These are phyloP conservation scores for Caenorhabditis becei DNA, from an alignment of 2,888 invertebrate genomes.

Conservation along the genomic window DNA sequence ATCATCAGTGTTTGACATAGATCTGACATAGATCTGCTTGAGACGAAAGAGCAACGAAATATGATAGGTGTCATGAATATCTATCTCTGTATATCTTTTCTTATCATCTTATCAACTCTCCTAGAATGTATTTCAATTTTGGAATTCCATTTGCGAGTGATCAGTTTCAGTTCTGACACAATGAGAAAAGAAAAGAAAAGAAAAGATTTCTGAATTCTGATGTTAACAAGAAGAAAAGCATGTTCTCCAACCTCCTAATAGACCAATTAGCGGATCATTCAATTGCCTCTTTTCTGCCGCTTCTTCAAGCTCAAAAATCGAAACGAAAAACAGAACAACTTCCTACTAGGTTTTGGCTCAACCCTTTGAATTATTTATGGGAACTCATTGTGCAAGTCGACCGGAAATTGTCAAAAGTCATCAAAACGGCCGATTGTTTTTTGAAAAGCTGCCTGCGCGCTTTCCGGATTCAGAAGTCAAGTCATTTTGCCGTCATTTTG, in stretches of 20 bases:
- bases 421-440: slow-evolving; percentile 45
- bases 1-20: neutral
- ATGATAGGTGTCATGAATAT: too few relatives aligned
- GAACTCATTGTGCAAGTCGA: slow-evolving; percentile 29
- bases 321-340: slow-evolving; percentile 2
- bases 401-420: slow-evolving; percentile 47
- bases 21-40: too few relatives aligned
- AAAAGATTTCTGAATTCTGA: neutral
- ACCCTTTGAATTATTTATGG: slow-evolving; percentile 40
- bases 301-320: neutral
- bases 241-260: slow-evolving; percentile 31
- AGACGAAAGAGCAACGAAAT: slow-evolving; percentile 5
- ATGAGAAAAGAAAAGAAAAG: neutral
- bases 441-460: neutral
- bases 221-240: neutral
- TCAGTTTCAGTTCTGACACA: too few relatives aligned
- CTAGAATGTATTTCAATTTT: too few relatives aligned
- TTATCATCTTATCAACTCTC: too few relatives aligned
- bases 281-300: slow-evolving; percentile 17
- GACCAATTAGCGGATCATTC: slow-evolving; percentile 49
- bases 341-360: neutral
- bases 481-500: neutral
- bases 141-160: too few relatives aligned
- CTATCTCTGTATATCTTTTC: too few relatives aligned
- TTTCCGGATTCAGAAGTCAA: neutral